A percentile compares a stretch with the other conserved stretches of the same genome.
These are phyloP conservation scores for Malurus alboscapulatus DNA, from an alignment of 2,113 vertebrate genomes.

Conservation along the genomic window DNA sequence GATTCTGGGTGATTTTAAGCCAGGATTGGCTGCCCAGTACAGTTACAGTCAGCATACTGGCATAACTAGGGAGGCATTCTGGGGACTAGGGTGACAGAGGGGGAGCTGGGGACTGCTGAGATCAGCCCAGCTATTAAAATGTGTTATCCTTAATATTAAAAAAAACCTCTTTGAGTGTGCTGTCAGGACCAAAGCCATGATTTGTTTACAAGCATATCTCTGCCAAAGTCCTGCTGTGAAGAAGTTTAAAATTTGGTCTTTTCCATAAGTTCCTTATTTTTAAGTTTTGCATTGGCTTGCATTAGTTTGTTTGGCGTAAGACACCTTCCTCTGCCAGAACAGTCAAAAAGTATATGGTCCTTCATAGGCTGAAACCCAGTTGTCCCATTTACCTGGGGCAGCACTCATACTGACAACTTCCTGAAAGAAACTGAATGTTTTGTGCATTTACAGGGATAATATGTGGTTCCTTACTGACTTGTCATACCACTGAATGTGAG, in stretches of 20 bases:
- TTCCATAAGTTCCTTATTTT: not conserved
- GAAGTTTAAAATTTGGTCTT: not conserved
- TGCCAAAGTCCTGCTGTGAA: not conserved
- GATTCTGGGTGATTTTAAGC: constrained; percentile 27
- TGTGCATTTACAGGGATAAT: not conserved
- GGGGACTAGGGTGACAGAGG: not conserved
- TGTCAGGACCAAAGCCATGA: accelerated
- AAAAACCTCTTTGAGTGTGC: accelerated
- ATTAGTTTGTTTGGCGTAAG: not conserved
- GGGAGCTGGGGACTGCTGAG: not conserved
- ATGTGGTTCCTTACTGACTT: not conserved
- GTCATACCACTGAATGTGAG: not conserved
- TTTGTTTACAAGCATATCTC: not conserved
- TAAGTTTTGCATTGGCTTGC: not conserved
- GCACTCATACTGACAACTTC: not conserved
- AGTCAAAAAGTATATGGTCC: not conserved
- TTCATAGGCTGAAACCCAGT: not conserved
- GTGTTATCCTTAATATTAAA: not conserved
- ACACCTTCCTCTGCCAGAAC: not conserved
- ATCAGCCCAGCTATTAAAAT: not conserved
- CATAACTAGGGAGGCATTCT: not conserved
- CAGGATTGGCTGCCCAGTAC: not conserved
- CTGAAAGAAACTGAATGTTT: not conserved
- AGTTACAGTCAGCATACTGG: not conserved
- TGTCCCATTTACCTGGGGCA: not conserved